Evolutionary conservation across 2,888 invertebrate genomes (phyloP), one percentile per base, ranked within the genome.

Genomic region (Apodemia hepburni): DNA sequence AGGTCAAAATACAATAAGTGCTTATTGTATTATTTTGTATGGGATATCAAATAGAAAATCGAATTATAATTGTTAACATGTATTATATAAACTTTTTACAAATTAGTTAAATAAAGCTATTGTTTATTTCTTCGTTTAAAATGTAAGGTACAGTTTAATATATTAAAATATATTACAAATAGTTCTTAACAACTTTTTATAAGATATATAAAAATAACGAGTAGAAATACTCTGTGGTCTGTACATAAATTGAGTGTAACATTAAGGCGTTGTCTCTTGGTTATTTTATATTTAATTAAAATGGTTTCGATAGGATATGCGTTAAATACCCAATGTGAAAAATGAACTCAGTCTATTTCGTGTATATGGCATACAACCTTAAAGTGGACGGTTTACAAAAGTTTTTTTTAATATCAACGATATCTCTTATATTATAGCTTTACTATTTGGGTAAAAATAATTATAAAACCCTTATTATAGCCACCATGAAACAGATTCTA

Each of bases 1-100:
- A 7, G 33, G 8, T 33, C 33, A 33, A 29, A 29, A 29, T 5
- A 29, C 29, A 29, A 29, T 29, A 29, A 29, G 29, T 29, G 29
- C 29, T 29, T 29, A 29, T 29, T 4, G 22, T 22, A 22, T 22
- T 22, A 22, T 22, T 22, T 22, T 22, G 5, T 29, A 29, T 4
- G 29, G 29, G 3, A 29, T 22, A 22, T 22, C 22, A 18, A 60
- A 65, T 65, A 67, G 64, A 65, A 35, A 33, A 11, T 12, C 38
- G 12, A 38, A 33, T 42, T 15, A 35, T 51, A 67, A 61, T 76
- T 82, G 85, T 87, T 87, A 86, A 86, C 85, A 84, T 86, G 82
- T 80, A 81, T 71, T 87, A 58, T 85, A 86, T 85, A 84, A 77
- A 78, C 80, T 83, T 84, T 86, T 83, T 87, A 86, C 86, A 87